These are phyloP conservation scores for Macrophya alboannulata DNA, from an alignment of 2,888 invertebrate species.

Conservation along the genomic window DNA sequence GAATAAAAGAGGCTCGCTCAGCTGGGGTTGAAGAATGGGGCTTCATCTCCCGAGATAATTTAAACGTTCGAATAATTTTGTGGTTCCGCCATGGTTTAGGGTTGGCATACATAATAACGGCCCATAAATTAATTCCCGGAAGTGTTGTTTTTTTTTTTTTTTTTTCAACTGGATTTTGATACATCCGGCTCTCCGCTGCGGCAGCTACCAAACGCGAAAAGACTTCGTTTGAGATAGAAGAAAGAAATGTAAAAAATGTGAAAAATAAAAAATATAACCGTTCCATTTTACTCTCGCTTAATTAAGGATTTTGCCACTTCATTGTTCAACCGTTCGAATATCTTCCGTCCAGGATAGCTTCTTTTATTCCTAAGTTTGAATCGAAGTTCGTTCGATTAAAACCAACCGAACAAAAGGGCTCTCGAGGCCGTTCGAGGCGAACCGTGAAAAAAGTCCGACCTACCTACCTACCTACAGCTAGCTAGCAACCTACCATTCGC, in stretches of 20 bases:
- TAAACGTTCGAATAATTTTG: conserved; percentile 4
- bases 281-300: conserved; percentile 32
- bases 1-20: not conserved
- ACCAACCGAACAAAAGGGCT: conserved; percentile 45
- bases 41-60: conserved; percentile 2
- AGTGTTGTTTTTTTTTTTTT: not conserved
- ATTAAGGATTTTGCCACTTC: conserved; percentile 35
- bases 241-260: not conserved
- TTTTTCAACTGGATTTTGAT: not conserved
- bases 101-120: not conserved
- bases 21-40: not conserved
- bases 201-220: not conserved
- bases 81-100: not conserved
- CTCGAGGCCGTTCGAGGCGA: conserved; percentile 37
- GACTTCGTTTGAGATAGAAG: not conserved
- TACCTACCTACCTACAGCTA: too few species aligned
- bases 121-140: conserved; percentile 13
- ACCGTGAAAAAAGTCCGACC: conserved; percentile 40
- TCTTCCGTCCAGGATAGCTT: not conserved
- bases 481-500: not conserved
- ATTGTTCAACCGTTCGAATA: conserved; percentile 37
- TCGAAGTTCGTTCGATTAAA: conserved; percentile 48
- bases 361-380: conserved; percentile 32
- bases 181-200: not conserved
- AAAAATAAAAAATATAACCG: not conserved